These are phyloP conservation scores for Phenganax stokvisi DNA, from an alignment of 92 coral and sea anemone species.

Conservation along the genomic window DNA sequence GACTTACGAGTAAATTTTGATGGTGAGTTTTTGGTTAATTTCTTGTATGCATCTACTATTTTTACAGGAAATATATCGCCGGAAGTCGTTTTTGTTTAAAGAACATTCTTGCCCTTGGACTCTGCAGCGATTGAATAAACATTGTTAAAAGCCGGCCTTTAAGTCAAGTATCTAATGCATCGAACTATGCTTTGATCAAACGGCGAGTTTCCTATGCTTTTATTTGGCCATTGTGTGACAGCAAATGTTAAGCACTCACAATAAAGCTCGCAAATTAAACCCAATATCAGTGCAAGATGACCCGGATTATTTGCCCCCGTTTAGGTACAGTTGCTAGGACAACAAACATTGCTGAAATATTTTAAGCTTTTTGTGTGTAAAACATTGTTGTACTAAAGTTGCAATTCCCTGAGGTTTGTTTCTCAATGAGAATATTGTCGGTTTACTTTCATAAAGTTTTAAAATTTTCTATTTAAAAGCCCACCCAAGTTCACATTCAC, in stretches of 20 bases:
- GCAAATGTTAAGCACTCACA: neutral
- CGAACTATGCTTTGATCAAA: conserved; percentile 8
- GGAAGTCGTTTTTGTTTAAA: conserved; percentile 33
- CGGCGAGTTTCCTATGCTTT: conserved; percentile 23
- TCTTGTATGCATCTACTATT: conserved; percentile 29
- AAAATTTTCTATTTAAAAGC: neutral
- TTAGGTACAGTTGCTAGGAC: conserved; percentile 24
- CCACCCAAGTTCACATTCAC: conserved; percentile 23
- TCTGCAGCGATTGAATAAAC: conserved; percentile 21
- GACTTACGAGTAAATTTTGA: conserved; percentile 90
- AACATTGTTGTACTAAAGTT: neutral
- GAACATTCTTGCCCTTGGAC: conserved; percentile 45
- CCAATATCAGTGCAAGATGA: conserved; percentile 13
- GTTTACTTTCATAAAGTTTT: neutral
- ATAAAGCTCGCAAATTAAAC: conserved; percentile 8
- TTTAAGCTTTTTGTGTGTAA: neutral
- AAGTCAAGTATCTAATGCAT: conserved; percentile 14
- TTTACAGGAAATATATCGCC: conserved; percentile 35
- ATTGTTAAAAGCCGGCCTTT: neutral
- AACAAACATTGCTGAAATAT: conserved; percentile 29
- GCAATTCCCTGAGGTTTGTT: neutral
- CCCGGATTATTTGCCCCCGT: conserved; percentile 26
- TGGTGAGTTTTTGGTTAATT: conserved; percentile 54
- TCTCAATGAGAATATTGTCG: neutral
- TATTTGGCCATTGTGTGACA: conserved; percentile 5